Conservation (phyloP, 2,888 invertebrate genomes). For the Baccha elongata region DNA sequence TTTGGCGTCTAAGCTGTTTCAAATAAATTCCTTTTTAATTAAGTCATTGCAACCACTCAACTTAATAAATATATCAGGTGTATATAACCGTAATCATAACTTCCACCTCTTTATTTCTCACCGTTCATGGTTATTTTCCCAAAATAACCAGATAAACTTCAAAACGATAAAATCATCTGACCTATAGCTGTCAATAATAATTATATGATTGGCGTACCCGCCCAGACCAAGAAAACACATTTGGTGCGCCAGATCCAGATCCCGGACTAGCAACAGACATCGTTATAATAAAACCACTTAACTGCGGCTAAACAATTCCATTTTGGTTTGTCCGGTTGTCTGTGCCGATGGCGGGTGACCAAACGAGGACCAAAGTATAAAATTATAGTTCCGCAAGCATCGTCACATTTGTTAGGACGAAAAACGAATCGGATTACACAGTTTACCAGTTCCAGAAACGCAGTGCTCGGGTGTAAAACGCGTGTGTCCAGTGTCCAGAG, state of each 20-base stretch:
- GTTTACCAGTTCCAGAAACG: conserved; percentile 44
- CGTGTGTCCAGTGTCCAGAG: conserved; percentile 8
- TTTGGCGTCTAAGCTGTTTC: neutral
- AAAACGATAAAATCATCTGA: conserved; percentile 57
- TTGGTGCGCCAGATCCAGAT: neutral
- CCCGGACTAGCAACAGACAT: conserved; percentile 27
- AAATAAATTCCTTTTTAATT: conserved; percentile 58
- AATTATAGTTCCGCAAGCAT: conserved; percentile 12
- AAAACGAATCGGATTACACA: conserved; percentile 61
- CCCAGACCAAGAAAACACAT: conserved; percentile 19
- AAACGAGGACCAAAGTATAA: conserved; percentile 3
- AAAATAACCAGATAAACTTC: conserved; percentile 24
- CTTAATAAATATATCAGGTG: neutral
- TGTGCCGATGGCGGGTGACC: neutral
- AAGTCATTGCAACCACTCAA: conserved; percentile 22
- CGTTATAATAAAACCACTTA: conserved; percentile 64
- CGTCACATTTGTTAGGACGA: conserved; percentile 43
- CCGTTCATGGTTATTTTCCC: conserved; percentile 1
- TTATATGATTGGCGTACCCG: conserved; percentile 2
- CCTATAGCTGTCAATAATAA: conserved; percentile 54
- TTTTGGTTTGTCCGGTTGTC: neutral
- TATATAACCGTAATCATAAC: conserved; percentile 31
- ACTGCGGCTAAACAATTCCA: conserved; percentile 54
- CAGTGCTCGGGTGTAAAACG: neutral
- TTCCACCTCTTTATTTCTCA: conserved; percentile 53